Conservation (phyloP, 1,140 invertebrate genomes). For the Drosophila subpulchrella region DNA sequence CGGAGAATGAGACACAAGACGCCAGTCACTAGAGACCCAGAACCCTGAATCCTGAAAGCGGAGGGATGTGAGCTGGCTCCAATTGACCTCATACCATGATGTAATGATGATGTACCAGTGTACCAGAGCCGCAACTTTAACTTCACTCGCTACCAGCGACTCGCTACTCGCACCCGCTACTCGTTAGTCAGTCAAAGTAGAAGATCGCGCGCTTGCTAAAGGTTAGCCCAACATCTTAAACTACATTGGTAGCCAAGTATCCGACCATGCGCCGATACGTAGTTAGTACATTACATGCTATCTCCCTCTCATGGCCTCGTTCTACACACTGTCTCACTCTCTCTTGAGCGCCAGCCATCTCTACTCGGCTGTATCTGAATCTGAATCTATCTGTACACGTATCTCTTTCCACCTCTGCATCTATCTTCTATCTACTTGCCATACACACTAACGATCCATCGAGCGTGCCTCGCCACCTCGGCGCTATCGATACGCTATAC, state of each 20-base stretch:
- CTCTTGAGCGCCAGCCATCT: slow-evolving; percentile 6
- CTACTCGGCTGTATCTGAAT: slow-evolving; percentile 14
- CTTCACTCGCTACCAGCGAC: slow-evolving; percentile 44
- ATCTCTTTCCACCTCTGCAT: slow-evolving; percentile 19
- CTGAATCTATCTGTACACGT: slow-evolving; percentile 21
- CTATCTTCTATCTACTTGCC: slow-evolving; percentile 27
- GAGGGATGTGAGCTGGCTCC: slow-evolving; percentile 59
- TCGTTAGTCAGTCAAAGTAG: slow-evolving; percentile 75
- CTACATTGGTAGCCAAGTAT: slow-evolving; percentile 70
- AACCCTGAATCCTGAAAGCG: slow-evolving; percentile 27
- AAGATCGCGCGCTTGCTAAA: slow-evolving; percentile 78
- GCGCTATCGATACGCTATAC: slow-evolving; percentile 35
- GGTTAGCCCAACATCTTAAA: slow-evolving; percentile 75
- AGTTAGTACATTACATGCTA: slow-evolving; percentile 76
- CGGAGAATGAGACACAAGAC: slow-evolving; percentile 37
- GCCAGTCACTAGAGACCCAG: slow-evolving; percentile 3
- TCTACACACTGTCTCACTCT: slow-evolving; percentile 25
- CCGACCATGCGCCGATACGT: slow-evolving; percentile 65
- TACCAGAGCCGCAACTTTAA: slow-evolving; percentile 47
- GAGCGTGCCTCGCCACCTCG: slow-evolving; percentile 1
- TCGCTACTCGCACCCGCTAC: slow-evolving; percentile 54
- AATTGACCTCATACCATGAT: slow-evolving; percentile 20
- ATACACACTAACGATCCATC: slow-evolving; percentile 32
- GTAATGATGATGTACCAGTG: slow-evolving; percentile 15
- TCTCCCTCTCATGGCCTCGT: slow-evolving; percentile 58